Base-by-base conservation (phyloP, 1,140 invertebrate genomes). In the Caenorhabditis inopinata region DNA sequence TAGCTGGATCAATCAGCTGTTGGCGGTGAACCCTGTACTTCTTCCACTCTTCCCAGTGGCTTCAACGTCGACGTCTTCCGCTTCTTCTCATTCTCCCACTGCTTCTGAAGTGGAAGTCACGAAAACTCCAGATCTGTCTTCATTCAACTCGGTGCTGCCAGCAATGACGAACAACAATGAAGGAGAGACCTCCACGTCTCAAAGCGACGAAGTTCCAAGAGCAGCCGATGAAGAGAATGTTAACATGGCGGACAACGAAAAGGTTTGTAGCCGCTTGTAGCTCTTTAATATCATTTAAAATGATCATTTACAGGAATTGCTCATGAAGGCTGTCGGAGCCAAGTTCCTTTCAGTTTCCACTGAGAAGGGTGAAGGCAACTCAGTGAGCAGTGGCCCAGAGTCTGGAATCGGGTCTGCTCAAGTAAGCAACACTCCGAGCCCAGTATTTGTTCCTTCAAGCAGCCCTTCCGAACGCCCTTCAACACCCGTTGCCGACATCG, bases 401-500 rank as follows among this genome's bases (percentile, higher is more conserved):
- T 79, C 78, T 21, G 78, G 78, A 27, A 79, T 79, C n/a, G 62
- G 32, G 14, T 79, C 78, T 2, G 78, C 25, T 0, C 58, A 29
- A 21, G n/a, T 21, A 2, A 68, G 32, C 25, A 38, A 68, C 32
- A 68, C 58, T 35, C 58, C 58, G 27, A 68, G 58, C n/a, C 58
- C 58, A 38, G n/a, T 16, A 3, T n/a, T n/a, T n/a, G n/a, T n/a
- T n/a, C n/a, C n/a, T n/a, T n/a, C n/a, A n/a, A n/a, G n/a, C n/a
- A n/a, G n/a, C n/a, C n/a, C n/a, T n/a, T n/a, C n/a, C n/a, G n/a
- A n/a, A n/a, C n/a, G n/a, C n/a, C n/a, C 51, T 5, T 29, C 51
- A 58, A 7, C 11, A 1, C 12, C 27, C 18, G 51, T 23, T 7
- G 14, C 51, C 14, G 51, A 58, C 14, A 2, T 32, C 51, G 6